Evolutionary conservation across 2,888 invertebrate genomes (phyloP), one percentile per base, ranked within the genome.

Genomic region (Tanytarsus gracilentus): DNA sequence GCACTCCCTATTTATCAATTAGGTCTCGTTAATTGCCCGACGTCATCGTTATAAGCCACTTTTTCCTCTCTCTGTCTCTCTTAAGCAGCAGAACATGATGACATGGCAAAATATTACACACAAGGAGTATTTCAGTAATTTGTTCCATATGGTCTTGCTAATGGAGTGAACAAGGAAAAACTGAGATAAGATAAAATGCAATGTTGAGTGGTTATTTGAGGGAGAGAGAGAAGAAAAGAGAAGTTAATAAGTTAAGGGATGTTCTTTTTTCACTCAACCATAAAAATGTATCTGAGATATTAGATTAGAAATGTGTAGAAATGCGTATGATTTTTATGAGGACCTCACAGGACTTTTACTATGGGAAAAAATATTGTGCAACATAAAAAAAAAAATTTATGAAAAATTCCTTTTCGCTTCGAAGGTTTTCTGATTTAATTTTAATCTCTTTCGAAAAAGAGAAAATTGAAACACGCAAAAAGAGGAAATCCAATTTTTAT

Each of bases 321-420:
- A 33, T n/a, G n/a, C n/a, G n/a, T n/a, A n/a, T n/a, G n/a, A n/a
- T n/a, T 14, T 39, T 39, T 39, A 48, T 8, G 18, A 40, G 55
- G 55, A 55, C 55, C 55, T 55, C 55, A 55, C 55, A 55, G 36
- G 16, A 27, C n/a, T n/a, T n/a, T n/a, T n/a, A n/a, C n/a, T n/a
- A n/a, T n/a, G n/a, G n/a, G n/a, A n/a, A n/a, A n/a, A n/a, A n/a
- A n/a, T n/a, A n/a, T n/a, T n/a, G n/a, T n/a, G n/a, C n/a, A n/a
- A n/a, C n/a, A n/a, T n/a, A n/a, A n/a, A n/a, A n/a, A n/a, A n/a
- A n/a, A n/a, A n/a, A n/a, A n/a, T n/a, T n/a, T n/a, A n/a, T n/a
- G n/a, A n/a, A n/a, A 30, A 30, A 8, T 30, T 30, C 11, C 30
- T 6, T 30, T 30, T 30, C 11, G 6, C 30, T 30, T 30, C 6